phyloP scores from a whole-genome alignment of 2,113 vertebrate genomes.

The Rousettus leschenaultii region DNA sequence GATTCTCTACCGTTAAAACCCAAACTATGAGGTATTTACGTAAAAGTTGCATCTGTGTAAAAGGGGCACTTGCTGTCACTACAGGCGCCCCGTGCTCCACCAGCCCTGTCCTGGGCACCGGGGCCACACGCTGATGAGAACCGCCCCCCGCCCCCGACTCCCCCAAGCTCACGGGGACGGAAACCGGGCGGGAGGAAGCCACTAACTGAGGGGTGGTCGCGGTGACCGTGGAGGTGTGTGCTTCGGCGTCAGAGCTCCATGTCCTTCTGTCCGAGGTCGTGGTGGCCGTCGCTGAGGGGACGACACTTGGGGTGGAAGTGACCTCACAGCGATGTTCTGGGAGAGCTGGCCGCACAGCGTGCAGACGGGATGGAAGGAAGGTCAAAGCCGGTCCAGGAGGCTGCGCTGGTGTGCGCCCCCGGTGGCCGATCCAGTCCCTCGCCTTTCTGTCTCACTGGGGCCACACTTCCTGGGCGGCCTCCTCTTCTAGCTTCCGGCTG shows the following conservation, averaged over 20 bases:
- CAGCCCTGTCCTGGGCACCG: not conserved
- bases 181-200: not conserved
- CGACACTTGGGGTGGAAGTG: not conserved
- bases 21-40: not conserved
- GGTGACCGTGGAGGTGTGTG: rapidly evolving
- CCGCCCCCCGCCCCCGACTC: no score
- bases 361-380: not conserved
- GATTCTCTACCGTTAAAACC: not conserved
- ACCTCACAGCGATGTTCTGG: no score
- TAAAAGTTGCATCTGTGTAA: not conserved
- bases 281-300: not conserved
- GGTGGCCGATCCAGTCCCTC: not conserved
- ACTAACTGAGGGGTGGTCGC: rapidly evolving
- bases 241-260: rapidly evolving
- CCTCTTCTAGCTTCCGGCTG: not conserved
- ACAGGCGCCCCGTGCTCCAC: rapidly evolving
- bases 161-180: not conserved
- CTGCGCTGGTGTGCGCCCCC: rapidly evolving
- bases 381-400: not conserved
- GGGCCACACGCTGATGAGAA: not conserved
- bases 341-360: not conserved
- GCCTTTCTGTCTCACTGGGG: not conserved
- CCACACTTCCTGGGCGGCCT: rapidly evolving
- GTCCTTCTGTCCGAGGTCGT: not conserved
- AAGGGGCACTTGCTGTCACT: rapidly evolving